These are phyloP conservation scores for Isichthys henryi DNA, from an alignment of 2,113 vertebrate species.

Conservation along the genomic window DNA sequence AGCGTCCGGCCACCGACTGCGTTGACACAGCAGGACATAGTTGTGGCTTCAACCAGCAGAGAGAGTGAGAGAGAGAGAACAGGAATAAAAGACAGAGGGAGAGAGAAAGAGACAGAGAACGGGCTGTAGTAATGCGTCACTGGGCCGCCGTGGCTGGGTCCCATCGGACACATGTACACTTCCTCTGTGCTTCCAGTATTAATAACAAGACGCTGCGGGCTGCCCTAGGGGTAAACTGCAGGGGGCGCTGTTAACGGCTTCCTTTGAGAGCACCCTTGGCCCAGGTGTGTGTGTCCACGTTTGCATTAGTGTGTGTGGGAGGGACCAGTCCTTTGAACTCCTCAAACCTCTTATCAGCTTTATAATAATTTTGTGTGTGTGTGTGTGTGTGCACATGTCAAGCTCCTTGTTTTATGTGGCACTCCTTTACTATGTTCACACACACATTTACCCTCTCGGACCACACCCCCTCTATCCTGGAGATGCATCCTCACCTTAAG, in stretches of 20 bases:
- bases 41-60: neutral
- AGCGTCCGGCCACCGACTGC: neutral
- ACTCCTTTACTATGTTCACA: neutral
- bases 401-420: neutral
- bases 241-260: neutral
- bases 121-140: slow-evolving; percentile 20
- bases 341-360: too few species aligned
- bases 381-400: neutral
- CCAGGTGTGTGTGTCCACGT: neutral
- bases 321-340: too few species aligned
- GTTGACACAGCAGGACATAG: neutral
- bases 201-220: neutral
- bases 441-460: neutral
- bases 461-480: neutral
- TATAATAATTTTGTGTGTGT: neutral
- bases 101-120: slow-evolving; percentile 12
- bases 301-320: neutral
- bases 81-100: neutral
- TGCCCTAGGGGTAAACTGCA: neutral
- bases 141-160: neutral
- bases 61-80: neutral
- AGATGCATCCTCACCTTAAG: neutral
- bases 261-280: neutral
- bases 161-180: neutral
- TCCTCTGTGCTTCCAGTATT: neutral